Base-by-base conservation (phyloP, 2,113 vertebrate species). In the Bubo scandiacus region DNA sequence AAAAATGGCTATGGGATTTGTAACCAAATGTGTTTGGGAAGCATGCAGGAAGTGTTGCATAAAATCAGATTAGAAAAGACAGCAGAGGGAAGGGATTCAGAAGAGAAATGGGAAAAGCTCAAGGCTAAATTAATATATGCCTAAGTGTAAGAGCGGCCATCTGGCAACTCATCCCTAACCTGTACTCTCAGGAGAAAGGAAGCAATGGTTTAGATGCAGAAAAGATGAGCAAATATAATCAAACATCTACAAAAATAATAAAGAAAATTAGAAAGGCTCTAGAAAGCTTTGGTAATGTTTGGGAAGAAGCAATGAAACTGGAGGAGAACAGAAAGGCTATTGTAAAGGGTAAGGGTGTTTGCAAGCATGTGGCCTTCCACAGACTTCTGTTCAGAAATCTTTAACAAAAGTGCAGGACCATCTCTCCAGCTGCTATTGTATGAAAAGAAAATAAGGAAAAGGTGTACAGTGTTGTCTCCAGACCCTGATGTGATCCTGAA, bases 41-140 rank as follows among this genome's bases (percentile, higher is more conserved):
- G 15, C 5, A 4, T 10, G 27, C 14, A 55, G 57, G 57, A 94
- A 94, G 15, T 15, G 43, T 92, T 93, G 67, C 81, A 84, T 94
- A 72, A 94, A 96, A 97, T 88, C 78, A 83, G 94, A 91, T 95
- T 88, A 52, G 25, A 74, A 94, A 86, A 75, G 32, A 13, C 55
- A 87, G 20, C 55, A 70, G 66, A 96, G 45, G 45, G 27, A 91
- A 75, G 75, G 81, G 30, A 94, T 71, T 89, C 95, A 83, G 74
- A 65, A 91, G 86, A 81, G 93, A 96, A 93, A 95, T 81, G 20
- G 40, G 45, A 85, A 91, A 67, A 63, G 11, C 83, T 92, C 40
- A 81, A 36, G 36, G 57, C n/a, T 95, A 63, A 94, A 97, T 90
- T 95, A 88, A 72, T 84, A 62, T 22, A 72, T 70, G 45, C 49